These are phyloP conservation scores for Narcine bancroftii DNA, from an alignment of 2,113 vertebrate species.

Conservation along the genomic window DNA sequence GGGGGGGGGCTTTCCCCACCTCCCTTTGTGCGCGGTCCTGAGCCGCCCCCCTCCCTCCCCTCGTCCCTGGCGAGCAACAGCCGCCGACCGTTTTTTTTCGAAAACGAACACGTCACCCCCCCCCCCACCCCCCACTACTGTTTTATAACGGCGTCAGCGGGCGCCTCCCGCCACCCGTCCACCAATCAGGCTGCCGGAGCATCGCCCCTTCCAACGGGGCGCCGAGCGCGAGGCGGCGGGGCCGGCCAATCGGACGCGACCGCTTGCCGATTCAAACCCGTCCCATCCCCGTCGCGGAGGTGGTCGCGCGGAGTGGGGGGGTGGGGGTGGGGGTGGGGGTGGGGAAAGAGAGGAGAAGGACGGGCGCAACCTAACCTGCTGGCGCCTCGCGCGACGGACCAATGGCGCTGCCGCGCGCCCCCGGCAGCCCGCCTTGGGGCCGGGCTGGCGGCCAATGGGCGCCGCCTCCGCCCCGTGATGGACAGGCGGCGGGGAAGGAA, in stretches of 20 bases:
- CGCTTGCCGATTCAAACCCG: constrained; percentile 33
- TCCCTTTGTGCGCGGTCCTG: no score
- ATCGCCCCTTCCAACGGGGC: not conserved
- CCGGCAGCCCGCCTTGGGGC: not conserved
- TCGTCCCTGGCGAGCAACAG: no score
- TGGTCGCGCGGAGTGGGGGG: not conserved
- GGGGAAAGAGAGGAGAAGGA: not conserved
- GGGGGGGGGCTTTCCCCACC: no score
- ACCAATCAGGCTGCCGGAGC: not conserved
- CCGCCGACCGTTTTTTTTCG: constrained; percentile 1
- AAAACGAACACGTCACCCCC: not conserved
- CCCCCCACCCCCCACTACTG: no score
- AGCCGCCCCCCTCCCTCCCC: no score
- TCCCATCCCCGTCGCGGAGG: no score
- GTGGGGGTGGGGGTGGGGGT: no score
- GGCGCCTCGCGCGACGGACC: not conserved
- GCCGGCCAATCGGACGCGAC: not conserved
- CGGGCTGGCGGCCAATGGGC: not conserved
- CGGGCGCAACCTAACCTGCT: not conserved
- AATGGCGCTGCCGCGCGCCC: not conserved
- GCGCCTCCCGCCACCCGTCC: not conserved
- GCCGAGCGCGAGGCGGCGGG: not conserved
- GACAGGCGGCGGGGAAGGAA: not conserved
- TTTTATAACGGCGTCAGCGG: not conserved
- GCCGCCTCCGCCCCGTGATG: not conserved